Evolutionary conservation across 30 jellyfish, hydroid and myxozoan species (phyloP).

Genomic region (Aurelia aurita complex sp. Pacific): DNA sequence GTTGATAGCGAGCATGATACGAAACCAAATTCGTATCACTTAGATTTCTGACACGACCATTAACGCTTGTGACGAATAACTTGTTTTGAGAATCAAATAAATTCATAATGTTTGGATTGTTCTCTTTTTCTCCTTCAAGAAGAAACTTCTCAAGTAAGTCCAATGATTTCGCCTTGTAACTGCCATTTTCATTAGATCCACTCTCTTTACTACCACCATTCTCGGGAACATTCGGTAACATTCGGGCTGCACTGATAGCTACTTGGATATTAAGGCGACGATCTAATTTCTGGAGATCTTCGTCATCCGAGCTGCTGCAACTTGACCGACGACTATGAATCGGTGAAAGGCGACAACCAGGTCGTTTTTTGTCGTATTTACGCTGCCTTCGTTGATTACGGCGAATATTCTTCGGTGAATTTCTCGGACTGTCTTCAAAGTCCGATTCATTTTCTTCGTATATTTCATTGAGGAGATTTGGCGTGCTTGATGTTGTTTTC

Average conservation of each 20-base stretch:
- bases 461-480: slow-evolving; percentile 91
- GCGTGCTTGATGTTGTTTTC: slow-evolving; percentile 87
- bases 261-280: slow-evolving; percentile 55
- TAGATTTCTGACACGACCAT: slow-evolving; percentile 75
- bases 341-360: slow-evolving; percentile 96
- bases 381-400: slow-evolving; percentile 88
- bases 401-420: slow-evolving; percentile 78
- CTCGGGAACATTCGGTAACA: slow-evolving; percentile 63
- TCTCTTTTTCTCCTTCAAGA: slow-evolving; percentile 56
- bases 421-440: slow-evolving; percentile 92
- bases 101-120: slow-evolving; percentile 40
- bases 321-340: slow-evolving; percentile 98
- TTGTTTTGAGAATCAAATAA: slow-evolving; percentile 28
- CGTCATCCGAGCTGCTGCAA: slow-evolving; percentile 98
- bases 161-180: slow-evolving; percentile 22
- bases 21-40: slow-evolving; percentile 91
- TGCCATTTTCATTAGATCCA: slow-evolving; percentile 32
- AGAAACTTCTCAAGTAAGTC: slow-evolving; percentile 18
- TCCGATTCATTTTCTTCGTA: slow-evolving; percentile 95
- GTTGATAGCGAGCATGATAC: slow-evolving; percentile 55
- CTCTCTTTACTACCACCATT: slow-evolving; percentile 50
- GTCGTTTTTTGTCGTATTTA: slow-evolving; percentile 69
- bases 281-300: slow-evolving; percentile 72
- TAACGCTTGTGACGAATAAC: slow-evolving; percentile 43
- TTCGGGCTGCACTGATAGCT: slow-evolving; percentile 48